Base-by-base conservation (phyloP, 2,888 invertebrate species). In the Heliconius sara region DNA sequence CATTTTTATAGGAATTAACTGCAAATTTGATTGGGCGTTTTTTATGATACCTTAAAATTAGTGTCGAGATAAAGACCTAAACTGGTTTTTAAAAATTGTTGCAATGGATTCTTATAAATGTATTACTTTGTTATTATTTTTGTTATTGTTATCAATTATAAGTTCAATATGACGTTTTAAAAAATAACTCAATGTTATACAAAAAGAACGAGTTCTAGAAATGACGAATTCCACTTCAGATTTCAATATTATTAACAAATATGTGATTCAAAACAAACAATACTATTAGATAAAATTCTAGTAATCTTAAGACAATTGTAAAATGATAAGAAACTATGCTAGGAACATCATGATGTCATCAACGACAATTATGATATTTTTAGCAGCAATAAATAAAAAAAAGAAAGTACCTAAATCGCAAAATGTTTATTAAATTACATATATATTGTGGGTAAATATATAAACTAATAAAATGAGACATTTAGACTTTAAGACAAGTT, bases 311-410 rank as follows among this genome's bases (percentile, higher is more conserved):
- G 65, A 25, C 12, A 57, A 22, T 27, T 70, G 34, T 25, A 34
- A 52, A 68, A 39, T 63, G 77, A 77, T 77, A 71, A 77, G 47
- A 65, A n/a, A 57, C 10, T 30, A 47, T 70, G 13, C 16, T 34
- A 34, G 39, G 25, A 43, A 70, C 43, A 13, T 12, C 34, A 76
- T 67, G 22, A 65, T 13, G 73, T 73, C 60, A 73, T 25, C n/a
- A 16, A 57, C 30, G 7, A 19, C n/a, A 70, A 16, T 70, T 43
- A 70, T 43, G 0, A 68, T 70, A 43, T 70, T 70, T 13, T 25
- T 6, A 25, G 25, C 7, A 25, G 25, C 7, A 39, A 39, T 39
- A 39, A 39, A 39, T 39, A 39, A 10, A 10, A 39, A 10, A 39
- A 39, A 39, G 39, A 39, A 39, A 39, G 0, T 39, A 39, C 39